A percentile compares a stretch with the other conserved stretches of the same genome.
These are phyloP conservation scores for Bucco capensis DNA, from an alignment of 2,113 vertebrate species.

Conservation along the genomic window DNA sequence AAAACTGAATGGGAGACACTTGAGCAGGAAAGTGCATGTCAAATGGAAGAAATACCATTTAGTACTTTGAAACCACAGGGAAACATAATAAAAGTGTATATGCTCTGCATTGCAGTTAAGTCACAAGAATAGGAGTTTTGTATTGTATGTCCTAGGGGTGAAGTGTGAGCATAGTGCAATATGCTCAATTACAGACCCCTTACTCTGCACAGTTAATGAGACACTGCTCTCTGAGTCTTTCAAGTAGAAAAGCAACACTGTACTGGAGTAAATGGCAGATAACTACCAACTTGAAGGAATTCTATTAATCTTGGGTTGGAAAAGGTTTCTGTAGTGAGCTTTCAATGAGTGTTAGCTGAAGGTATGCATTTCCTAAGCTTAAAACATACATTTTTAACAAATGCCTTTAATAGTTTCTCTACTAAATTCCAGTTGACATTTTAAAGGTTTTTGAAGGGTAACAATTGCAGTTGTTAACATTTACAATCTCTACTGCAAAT, in stretches of 20 bases:
- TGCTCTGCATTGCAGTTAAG: background rate
- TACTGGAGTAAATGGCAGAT: background rate
- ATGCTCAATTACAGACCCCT: background rate
- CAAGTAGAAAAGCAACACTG: background rate
- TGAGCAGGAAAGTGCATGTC: conserved; percentile 3
- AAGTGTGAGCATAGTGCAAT: background rate
- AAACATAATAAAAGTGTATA: background rate
- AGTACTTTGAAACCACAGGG: background rate
- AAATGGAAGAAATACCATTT: conserved; percentile 22
- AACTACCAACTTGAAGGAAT: background rate
- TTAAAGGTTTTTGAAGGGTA: background rate
- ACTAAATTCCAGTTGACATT: background rate
- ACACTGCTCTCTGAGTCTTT: background rate
- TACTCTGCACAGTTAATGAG: background rate
- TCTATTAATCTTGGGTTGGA: background rate
- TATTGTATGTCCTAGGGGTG: background rate
- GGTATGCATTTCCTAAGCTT: background rate
- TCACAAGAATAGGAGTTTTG: background rate
- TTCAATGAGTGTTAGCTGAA: background rate
- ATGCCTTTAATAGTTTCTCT: background rate
- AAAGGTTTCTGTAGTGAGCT: background rate
- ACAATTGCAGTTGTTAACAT: background rate
- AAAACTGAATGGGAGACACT: conserved; percentile 29
- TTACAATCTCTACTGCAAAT: background rate
- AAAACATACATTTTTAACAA: background rate